Evolutionary conservation across 2,797 vertebrate genomes (phyloP).

Genomic region (Hephaestus fuliginosus): DNA sequence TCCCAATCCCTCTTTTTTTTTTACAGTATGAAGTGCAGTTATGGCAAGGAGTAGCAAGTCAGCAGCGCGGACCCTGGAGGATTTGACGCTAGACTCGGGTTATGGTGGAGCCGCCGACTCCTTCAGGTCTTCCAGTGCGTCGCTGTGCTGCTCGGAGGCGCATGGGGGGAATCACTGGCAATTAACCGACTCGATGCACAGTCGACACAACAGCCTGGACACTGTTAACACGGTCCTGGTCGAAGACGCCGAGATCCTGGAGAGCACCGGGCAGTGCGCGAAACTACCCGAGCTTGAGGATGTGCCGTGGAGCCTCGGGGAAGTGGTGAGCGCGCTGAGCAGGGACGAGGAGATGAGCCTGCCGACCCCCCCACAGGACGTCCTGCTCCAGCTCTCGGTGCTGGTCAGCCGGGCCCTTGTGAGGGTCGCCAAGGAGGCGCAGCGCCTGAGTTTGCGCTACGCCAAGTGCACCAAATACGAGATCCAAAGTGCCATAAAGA

Average conservation of each 20-base stretch:
- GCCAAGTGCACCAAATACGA: constrained; percentile 97
- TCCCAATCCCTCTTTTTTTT: constrained; percentile 50
- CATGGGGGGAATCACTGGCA: constrained; percentile 92
- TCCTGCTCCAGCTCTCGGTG: constrained; percentile 91
- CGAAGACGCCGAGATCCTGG: constrained; percentile 97
- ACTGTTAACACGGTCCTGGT: constrained; percentile 97
- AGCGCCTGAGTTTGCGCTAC: constrained; percentile 95
- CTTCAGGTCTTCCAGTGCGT: constrained; percentile 97
- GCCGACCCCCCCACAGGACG: constrained; percentile 85
- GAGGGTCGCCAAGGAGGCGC: constrained; percentile 93
- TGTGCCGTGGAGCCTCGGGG: constrained; percentile 97
- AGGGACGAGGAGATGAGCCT: constrained; percentile 85
- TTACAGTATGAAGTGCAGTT: constrained; percentile 94
- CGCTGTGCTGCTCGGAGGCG: constrained; percentile 96
- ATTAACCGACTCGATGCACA: constrained; percentile 97
- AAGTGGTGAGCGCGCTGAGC: constrained; percentile 91
- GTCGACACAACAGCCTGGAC: constrained; percentile 97
- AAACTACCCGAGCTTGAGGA: constrained; percentile 98
- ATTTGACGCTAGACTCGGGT: constrained; percentile 98
- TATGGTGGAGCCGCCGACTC: constrained; percentile 99
- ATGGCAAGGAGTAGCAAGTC: constrained; percentile 97
- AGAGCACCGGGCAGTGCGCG: constrained; percentile 94
- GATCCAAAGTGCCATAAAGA: constrained; percentile 94
- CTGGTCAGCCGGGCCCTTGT: constrained; percentile 93
- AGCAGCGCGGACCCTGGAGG: constrained; percentile 95